These are phyloP conservation scores for Eulemur rufifrons DNA, from an alignment of 2,113 vertebrate genomes.

Conservation along the genomic window DNA sequence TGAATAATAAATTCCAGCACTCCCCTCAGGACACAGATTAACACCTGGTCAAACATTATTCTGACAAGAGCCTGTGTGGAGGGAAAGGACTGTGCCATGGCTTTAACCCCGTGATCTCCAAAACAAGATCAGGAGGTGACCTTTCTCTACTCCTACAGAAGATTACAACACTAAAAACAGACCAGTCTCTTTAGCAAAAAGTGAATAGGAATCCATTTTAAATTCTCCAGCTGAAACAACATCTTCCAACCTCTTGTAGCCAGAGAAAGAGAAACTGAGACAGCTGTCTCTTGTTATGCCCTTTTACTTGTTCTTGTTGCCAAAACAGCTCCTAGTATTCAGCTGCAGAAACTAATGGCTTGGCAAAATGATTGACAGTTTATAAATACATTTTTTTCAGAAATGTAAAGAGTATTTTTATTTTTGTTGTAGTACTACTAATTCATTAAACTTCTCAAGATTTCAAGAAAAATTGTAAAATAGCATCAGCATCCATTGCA, in stretches of 20 bases:
- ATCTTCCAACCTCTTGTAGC: not conserved
- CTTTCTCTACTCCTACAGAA: conserved; percentile 17
- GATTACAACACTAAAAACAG: conserved; percentile 63
- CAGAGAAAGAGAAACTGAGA: not conserved
- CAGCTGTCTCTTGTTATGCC: not conserved
- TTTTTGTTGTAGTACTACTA: not conserved
- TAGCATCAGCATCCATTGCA: not conserved
- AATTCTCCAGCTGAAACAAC: conserved; percentile 51
- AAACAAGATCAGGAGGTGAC: not conserved
- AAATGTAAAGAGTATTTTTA: not conserved
- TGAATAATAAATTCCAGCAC: conserved; percentile 86
- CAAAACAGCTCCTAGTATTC: not conserved
- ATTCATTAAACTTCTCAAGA: not conserved
- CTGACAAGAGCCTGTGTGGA: conserved; percentile 79
- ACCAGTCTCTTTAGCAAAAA: conserved; percentile 76
- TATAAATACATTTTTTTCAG: not conserved
- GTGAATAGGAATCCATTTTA: conserved; percentile 59
- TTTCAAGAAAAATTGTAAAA: not conserved
- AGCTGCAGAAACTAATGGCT: not conserved
- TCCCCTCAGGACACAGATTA: conserved; percentile 85
- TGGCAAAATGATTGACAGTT: not conserved
- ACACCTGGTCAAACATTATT: conserved; percentile 89
- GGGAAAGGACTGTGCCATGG: conserved; percentile 43
- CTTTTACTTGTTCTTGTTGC: not conserved
- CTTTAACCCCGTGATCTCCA: conserved; percentile 76